Percentiles rank a stretch among this genome's conserved stretches.
These are phyloP conservation scores for Brachylomia viminalis DNA, from an alignment of 2,888 invertebrate genomes.

Conservation along the genomic window DNA sequence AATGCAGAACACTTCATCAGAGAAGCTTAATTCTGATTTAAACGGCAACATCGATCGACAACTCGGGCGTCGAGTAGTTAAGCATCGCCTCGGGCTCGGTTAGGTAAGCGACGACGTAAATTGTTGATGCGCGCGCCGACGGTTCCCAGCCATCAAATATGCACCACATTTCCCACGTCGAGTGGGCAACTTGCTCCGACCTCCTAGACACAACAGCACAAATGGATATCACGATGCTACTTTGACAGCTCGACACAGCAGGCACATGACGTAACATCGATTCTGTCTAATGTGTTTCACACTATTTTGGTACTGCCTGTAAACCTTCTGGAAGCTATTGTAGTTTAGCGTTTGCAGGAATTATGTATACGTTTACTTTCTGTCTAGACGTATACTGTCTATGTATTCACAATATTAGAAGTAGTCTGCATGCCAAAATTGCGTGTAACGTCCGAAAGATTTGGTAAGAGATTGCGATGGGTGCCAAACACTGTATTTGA, in stretches of 20 bases:
- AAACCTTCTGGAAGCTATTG: slow-evolving; percentile 24
- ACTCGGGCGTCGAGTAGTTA: slow-evolving; percentile 74
- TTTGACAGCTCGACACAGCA: slow-evolving; percentile 75
- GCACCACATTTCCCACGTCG: slow-evolving; percentile 78
- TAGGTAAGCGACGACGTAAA: slow-evolving; percentile 80
- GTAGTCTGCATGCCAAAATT: neutral
- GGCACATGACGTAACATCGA: slow-evolving; percentile 67
- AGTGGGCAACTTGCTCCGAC: slow-evolving; percentile 69
- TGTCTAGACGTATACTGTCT: neutral
- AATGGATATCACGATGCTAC: slow-evolving; percentile 76
- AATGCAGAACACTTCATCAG: slow-evolving; percentile 71
- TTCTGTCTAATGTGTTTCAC: slow-evolving; percentile 57
- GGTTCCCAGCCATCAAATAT: slow-evolving; percentile 84
- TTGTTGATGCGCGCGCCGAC: slow-evolving; percentile 80
- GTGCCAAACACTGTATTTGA: neutral
- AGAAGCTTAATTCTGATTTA: slow-evolving; percentile 77
- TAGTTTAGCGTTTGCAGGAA: neutral
- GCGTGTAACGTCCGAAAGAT: neutral
- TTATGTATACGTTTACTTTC: slow-evolving; percentile 8
- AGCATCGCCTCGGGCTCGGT: slow-evolving; percentile 77
- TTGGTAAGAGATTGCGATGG: neutral
- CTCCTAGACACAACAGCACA: slow-evolving; percentile 68
- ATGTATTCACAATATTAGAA: neutral
- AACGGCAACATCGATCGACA: slow-evolving; percentile 78
- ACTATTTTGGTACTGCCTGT: slow-evolving; percentile 63